phyloP scores from a whole-genome alignment of 2,888 invertebrate genomes.

The Dysmachus trigonus region DNA sequence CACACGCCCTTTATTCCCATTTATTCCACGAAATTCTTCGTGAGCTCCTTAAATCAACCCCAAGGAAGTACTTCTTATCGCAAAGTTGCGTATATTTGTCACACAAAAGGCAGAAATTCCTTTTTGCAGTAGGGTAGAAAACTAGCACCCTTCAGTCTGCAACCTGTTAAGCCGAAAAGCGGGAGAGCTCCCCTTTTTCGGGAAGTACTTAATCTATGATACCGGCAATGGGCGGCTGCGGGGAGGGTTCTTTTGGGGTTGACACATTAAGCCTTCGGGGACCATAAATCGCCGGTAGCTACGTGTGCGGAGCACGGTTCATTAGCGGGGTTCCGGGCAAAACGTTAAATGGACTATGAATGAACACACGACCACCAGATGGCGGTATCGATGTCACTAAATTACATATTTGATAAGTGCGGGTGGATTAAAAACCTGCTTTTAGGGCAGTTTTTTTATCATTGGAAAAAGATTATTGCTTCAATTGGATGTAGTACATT shows the following conservation, averaged over 20 bases:
- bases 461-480: not conserved
- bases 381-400: not conserved
- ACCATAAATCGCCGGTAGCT: conserved; percentile 11
- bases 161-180: not conserved
- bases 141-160: not conserved
- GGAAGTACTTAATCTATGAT: not conserved
- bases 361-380: not conserved
- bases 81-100: not conserved
- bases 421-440: not conserved
- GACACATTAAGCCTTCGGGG: conserved; percentile 30
- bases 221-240: not conserved
- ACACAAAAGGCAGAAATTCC: not conserved
- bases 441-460: not conserved
- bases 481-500: no score
- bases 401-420: not conserved
- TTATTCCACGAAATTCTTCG: not conserved
- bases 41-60: not conserved
- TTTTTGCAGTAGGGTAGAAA: not conserved
- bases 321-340: not conserved
- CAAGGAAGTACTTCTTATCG: not conserved
- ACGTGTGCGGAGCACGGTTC: conserved; percentile 10
- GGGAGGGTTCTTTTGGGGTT: not conserved
- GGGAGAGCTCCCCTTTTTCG: not conserved
- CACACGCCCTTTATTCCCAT: not conserved
- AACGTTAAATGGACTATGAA: conserved; percentile 22